Evolutionary conservation across 2,797 vertebrate genomes (phyloP), one percentile per base, ranked within the genome.

Genomic region (Acestrorhynchus altus): DNA sequence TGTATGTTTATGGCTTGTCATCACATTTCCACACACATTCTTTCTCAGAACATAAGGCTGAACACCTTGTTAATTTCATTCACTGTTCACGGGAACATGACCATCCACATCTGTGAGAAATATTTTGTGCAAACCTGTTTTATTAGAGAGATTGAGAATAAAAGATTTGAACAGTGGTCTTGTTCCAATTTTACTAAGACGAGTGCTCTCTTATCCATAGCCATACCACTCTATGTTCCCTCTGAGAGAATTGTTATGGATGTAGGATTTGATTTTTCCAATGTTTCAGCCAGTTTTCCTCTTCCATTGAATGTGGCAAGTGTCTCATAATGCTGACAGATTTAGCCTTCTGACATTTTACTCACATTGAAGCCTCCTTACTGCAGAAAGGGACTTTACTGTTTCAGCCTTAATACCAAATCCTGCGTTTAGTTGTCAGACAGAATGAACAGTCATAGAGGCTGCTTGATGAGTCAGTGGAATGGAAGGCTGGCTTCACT

Each of bases 191-290:
- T 77, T 68, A 79, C 54, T 81, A 76, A 86, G 74, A 57, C 44
- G 35, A 20, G 40, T 75, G 64, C 42, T 70, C 56, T 28, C 56
- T 80, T 66, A 54, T 59, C 46, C 63, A 49, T 18, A 57, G 47
- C 71, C 60, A 59, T 61, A 28, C 44, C 46, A 16, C 76, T 76
- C 72, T 75, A n/a, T 65, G 64, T 66, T 60, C 26, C 49, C 47
- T 49, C 72, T 24, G 13, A 20, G 49, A 69, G 39, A 49, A 80
- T n/a, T 77, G n/a, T 82, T 70, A 74, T 47, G 82, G 71, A 81
- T 70, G 83, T 77, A 77, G 81, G 66, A 73, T 47, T 77, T 56
- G 65, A 35, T 81, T 84, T 88, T 90, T 87, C 72, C 78, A 1
- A 24, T 22, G 35, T 8, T 16, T 18, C 42, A 78, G 80, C 77